These are phyloP conservation scores for Hylomyscus alleni DNA, from an alignment of 2,797 vertebrate species.

Conservation along the genomic window DNA sequence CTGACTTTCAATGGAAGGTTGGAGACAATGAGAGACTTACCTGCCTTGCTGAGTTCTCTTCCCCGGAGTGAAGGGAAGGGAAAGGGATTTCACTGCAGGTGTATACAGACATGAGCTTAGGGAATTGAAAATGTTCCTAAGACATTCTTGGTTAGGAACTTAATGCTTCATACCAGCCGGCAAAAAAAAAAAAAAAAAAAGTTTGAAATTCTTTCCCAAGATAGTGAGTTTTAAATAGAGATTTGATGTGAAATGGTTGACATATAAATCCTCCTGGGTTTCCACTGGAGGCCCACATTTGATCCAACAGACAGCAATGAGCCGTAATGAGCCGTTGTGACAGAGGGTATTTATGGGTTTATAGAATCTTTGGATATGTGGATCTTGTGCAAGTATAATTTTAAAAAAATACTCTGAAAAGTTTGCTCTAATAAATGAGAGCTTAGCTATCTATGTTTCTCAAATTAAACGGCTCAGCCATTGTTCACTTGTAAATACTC, in stretches of 20 bases:
- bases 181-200: conserved; percentile 29
- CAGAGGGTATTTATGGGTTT: conserved; percentile 76
- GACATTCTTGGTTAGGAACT: conserved; percentile 47
- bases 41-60: conserved; percentile 24
- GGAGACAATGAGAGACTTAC: conserved; percentile 27
- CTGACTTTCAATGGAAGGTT: conserved; percentile 60
- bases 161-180: conserved; percentile 59
- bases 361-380: conserved; percentile 70
- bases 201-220: conserved; percentile 74
- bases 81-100: conserved; percentile 67
- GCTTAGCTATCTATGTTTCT: conserved; percentile 76
- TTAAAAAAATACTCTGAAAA: conserved; percentile 67
- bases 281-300: conserved; percentile 54
- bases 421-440: conserved; percentile 78
- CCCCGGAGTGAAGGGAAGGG: neutral
- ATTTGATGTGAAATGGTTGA: conserved; percentile 63
- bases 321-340: conserved; percentile 62
- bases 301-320: conserved; percentile 77
- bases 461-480: conserved; percentile 80
- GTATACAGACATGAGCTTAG: conserved; percentile 56
- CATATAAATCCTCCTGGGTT: conserved; percentile 77
- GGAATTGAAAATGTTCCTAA: conserved; percentile 66
- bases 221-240: conserved; percentile 81
- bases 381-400: conserved; percentile 76
- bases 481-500: conserved; percentile 79